Evolutionary conservation across 2,113 vertebrate species (phyloP).

Genomic region (Psittacus erithacus): DNA sequence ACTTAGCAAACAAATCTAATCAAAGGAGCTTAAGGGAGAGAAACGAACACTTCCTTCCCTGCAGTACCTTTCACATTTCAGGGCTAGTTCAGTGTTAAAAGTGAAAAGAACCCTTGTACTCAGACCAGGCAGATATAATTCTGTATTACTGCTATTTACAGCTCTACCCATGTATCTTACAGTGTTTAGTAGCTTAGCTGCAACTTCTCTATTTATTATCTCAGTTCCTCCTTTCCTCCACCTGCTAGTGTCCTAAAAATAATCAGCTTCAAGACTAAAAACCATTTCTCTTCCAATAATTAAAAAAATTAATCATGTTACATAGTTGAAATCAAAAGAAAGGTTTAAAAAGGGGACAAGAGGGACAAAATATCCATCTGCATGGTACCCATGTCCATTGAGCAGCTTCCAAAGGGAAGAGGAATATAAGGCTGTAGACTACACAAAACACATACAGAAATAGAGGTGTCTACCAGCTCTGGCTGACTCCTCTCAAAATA

Average conservation of each 20-base stretch:
- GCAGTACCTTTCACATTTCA: not conserved
- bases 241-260: not conserved
- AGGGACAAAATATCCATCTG: not conserved
- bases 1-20: slow-evolving; percentile 32
- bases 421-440: not conserved
- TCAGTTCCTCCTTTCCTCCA: slow-evolving; percentile 51
- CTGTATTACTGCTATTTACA: not conserved
- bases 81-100: not conserved
- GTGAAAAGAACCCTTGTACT: not conserved
- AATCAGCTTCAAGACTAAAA: not conserved
- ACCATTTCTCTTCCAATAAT: not conserved
- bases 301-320: not conserved
- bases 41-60: not conserved
- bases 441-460: not conserved
- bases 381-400: not conserved
- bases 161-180: not conserved
- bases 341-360: not conserved
- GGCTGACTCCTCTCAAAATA: not conserved
- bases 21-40: not conserved
- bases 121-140: not conserved
- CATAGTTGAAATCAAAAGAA: not conserved
- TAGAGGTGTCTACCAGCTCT: not conserved
- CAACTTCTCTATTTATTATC: slow-evolving; percentile 28
- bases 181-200: not conserved
- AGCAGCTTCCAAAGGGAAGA: not conserved